Conservation (phyloP, 2,113 vertebrate genomes). For the Mustelus asterias region DNA sequence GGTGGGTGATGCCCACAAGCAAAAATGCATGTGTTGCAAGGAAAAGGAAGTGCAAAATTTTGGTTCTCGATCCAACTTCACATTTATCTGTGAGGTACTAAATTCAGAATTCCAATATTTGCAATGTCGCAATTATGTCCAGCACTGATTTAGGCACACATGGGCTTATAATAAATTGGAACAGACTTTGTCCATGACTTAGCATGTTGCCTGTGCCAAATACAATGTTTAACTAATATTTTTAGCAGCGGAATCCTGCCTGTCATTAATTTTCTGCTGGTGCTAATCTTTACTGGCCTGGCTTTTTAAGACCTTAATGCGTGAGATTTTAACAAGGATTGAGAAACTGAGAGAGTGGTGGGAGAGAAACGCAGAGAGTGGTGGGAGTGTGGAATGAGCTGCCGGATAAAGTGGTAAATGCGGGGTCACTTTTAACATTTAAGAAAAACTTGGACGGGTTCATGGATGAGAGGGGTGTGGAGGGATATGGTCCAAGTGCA, state of each 20-base stretch:
- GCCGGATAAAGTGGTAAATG: too few species aligned
- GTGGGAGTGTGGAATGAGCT: too few species aligned
- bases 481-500: too few species aligned
- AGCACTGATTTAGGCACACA: neutral
- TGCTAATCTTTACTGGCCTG: neutral
- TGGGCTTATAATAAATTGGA: neutral
- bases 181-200: neutral
- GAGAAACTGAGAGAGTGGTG: too few species aligned
- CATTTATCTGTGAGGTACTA: neutral
- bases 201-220: neutral
- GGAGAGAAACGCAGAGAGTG: too few species aligned
- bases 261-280: neutral
- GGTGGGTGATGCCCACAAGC: neutral
- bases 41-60: neutral
- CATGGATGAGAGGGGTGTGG: too few species aligned
- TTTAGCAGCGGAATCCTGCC: neutral
- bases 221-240: neutral
- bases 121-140: neutral
- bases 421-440: too few species aligned
- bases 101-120: neutral
- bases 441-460: too few species aligned
- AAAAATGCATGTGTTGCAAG: neutral
- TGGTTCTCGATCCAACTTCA: neutral
- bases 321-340: neutral
- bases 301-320: neutral